Percentiles rank a stretch among this genome's conserved stretches.
Evolutionary conservation across 1,140 invertebrate species (phyloP).

Genomic region (Drosophila rufa): DNA sequence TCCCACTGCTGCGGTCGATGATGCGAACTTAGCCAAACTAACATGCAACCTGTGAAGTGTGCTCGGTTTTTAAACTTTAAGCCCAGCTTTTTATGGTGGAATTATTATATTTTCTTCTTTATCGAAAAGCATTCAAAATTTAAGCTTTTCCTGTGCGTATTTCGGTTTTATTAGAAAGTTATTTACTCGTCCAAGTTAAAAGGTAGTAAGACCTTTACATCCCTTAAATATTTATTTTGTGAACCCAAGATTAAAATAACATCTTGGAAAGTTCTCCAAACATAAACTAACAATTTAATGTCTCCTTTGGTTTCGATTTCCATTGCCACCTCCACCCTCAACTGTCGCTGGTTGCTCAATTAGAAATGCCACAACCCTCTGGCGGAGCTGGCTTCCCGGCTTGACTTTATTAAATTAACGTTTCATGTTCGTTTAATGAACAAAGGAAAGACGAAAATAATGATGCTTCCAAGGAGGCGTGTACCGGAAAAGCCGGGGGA

Average conservation of each 20-base stretch:
- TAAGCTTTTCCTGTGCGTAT: not conserved
- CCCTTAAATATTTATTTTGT: too few relatives aligned
- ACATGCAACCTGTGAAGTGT: constrained; percentile 18
- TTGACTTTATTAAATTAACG: constrained; percentile 84
- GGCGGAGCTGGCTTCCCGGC: constrained; percentile 43
- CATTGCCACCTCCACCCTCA: constrained; percentile 1
- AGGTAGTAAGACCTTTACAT: too few relatives aligned
- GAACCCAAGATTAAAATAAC: not conserved
- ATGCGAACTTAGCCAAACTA: constrained; percentile 10
- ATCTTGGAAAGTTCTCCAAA: not conserved
- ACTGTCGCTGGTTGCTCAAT: constrained; percentile 59
- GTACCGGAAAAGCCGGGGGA: not conserved
- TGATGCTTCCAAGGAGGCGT: constrained; percentile 65
- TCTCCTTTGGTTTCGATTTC: constrained; percentile 19
- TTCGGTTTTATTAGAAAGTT: not conserved
- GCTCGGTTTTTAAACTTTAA: not conserved
- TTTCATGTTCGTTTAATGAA: constrained; percentile 84
- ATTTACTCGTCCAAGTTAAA: not conserved
- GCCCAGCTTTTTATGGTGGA: constrained; percentile 2
- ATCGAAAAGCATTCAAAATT: constrained; percentile 4
- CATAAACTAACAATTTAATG: constrained; percentile 33
- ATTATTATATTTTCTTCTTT: constrained; percentile 10
- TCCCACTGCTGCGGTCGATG: constrained; percentile 43
- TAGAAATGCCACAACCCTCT: constrained; percentile 54
- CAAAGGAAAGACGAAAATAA: constrained; percentile 81